Percentiles rank a stretch among this genome's conserved stretches.
Conservation (phyloP, 2,888 invertebrate species). For the Catotricha subobsoleta region DNA sequence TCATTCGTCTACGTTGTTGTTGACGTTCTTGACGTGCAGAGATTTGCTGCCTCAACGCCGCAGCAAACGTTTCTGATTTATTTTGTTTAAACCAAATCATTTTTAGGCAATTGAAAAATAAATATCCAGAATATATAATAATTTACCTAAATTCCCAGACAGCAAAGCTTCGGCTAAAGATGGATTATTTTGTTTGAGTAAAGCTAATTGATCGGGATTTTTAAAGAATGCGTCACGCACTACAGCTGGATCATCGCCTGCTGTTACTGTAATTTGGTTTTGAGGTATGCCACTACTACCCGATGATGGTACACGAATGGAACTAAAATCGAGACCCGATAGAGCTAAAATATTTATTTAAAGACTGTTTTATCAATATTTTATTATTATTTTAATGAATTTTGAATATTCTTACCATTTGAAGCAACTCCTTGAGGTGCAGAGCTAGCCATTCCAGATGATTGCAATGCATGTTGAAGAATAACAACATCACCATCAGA, state of each 20-base stretch:
- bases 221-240: slow-evolving; percentile 73
- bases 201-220: slow-evolving; percentile 77
- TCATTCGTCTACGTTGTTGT: slow-evolving; percentile 65
- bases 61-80: slow-evolving; percentile 52
- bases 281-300: slow-evolving; percentile 14
- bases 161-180: slow-evolving; percentile 77
- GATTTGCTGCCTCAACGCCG: slow-evolving; percentile 66
- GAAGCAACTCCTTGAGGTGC: not conserved
- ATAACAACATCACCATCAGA: slow-evolving; percentile 78
- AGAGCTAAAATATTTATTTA: slow-evolving; percentile 21
- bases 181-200: slow-evolving; percentile 86
- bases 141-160: slow-evolving; percentile 59
- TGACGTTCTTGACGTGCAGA: slow-evolving; percentile 65
- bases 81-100: slow-evolving; percentile 5
- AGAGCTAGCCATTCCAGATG: not conserved
- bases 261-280: slow-evolving; percentile 27
- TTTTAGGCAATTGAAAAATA: too few relatives aligned
- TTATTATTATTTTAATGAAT: not conserved
- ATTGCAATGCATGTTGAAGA: slow-evolving; percentile 37
- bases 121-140: not conserved
- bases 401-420: not conserved
- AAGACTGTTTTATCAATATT: too few relatives aligned
- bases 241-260: slow-evolving; percentile 65
- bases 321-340: slow-evolving; percentile 64
- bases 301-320: slow-evolving; percentile 65